These are phyloP conservation scores for Cynaeus angustus DNA, from an alignment of 2,888 invertebrate genomes.

Conservation along the genomic window DNA sequence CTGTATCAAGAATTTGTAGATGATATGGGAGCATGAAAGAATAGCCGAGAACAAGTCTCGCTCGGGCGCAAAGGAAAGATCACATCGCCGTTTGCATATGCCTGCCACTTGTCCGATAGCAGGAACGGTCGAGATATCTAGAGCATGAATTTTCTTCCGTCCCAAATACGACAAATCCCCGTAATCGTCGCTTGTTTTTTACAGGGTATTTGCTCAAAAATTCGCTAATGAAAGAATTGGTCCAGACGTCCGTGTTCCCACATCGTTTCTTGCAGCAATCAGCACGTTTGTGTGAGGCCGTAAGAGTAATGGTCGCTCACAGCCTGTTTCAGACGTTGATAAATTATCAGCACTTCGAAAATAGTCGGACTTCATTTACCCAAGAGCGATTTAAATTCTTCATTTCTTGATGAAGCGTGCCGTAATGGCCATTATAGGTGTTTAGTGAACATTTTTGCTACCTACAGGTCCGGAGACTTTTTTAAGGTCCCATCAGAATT, in stretches of 20 bases:
- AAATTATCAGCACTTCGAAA: slow-evolving; percentile 67
- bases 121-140: slow-evolving; percentile 47
- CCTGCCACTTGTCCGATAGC: slow-evolving; percentile 58
- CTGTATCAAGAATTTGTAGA: slow-evolving; percentile 68
- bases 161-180: too few species aligned
- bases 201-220: slow-evolving; percentile 16
- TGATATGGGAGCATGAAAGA: slow-evolving; percentile 68
- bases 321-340: slow-evolving; percentile 65
- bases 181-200: background rate
- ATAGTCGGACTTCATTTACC: slow-evolving; percentile 68
- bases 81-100: slow-evolving; percentile 64
- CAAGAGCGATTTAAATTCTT: slow-evolving; percentile 65
- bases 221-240: slow-evolving; percentile 41
- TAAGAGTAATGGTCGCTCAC: slow-evolving; percentile 67
- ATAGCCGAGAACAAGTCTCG: slow-evolving; percentile 66
- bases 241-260: slow-evolving; percentile 60
- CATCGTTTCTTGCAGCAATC: slow-evolving; percentile 67
- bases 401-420: slow-evolving; percentile 62
- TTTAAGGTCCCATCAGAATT: slow-evolving; percentile 3
- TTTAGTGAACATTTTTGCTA: slow-evolving; percentile 34
- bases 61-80: slow-evolving; percentile 62
- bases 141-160: slow-evolving; percentile 54
- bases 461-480: too few species aligned
- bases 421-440: slow-evolving; percentile 46
- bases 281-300: slow-evolving; percentile 67